These are phyloP conservation scores for Hesperophylax magnus DNA, from an alignment of 1,140 invertebrate species.

Conservation along the genomic window DNA sequence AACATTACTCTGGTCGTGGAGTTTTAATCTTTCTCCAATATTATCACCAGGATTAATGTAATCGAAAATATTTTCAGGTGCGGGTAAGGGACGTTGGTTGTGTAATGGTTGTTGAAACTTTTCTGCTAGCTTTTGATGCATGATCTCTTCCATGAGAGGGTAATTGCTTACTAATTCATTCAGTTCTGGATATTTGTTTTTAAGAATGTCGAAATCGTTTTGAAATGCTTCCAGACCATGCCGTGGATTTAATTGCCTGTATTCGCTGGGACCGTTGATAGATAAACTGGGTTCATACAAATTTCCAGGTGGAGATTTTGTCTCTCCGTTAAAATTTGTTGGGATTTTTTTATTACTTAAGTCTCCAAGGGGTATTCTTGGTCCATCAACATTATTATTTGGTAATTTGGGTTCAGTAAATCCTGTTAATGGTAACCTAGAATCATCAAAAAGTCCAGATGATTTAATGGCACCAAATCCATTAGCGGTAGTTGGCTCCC, in stretches of 20 bases:
- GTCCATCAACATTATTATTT: not conserved
- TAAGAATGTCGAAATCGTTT: slow-evolving; percentile 53
- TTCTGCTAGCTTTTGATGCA: slow-evolving; percentile 55
- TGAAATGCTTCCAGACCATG: slow-evolving; percentile 49
- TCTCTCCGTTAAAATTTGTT: not conserved
- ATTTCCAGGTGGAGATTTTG: not conserved
- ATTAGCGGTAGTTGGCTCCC: not conserved
- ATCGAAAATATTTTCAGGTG: slow-evolving; percentile 15
- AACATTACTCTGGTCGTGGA: slow-evolving; percentile 36
- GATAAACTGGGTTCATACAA: not conserved
- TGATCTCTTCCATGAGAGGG: slow-evolving; percentile 56
- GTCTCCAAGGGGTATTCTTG: not conserved
- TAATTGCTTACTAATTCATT: slow-evolving; percentile 53
- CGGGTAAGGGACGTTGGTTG: not conserved
- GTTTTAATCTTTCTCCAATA: slow-evolving; percentile 20
- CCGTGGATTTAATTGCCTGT: not conserved
- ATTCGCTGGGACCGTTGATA: not conserved
- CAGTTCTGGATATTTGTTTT: slow-evolving; percentile 55
- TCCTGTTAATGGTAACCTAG: not conserved
- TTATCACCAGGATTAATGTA: not conserved
- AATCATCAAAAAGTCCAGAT: not conserved
- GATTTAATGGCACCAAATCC: not conserved
- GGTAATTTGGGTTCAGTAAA: not conserved
- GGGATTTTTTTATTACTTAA: not conserved
- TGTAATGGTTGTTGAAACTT: slow-evolving; percentile 41